Conservation (phyloP, 2,113 vertebrate genomes). For the Tapirus terrestris region DNA sequence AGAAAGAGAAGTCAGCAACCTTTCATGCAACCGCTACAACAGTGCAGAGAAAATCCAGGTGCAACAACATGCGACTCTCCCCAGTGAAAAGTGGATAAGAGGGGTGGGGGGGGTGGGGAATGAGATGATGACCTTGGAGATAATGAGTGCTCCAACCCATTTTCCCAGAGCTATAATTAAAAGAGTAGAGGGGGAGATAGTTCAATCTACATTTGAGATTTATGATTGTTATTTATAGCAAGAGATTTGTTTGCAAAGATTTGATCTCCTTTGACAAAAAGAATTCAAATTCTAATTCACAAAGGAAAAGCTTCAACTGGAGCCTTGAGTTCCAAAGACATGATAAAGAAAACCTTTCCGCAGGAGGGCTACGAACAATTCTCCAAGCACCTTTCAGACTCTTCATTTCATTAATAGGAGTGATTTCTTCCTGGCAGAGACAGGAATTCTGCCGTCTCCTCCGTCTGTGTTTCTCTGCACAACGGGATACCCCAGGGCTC, state of each 20-base stretch:
- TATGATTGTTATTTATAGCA: background rate
- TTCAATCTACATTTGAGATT: constrained; percentile 26
- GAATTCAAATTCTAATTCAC: constrained; percentile 22
- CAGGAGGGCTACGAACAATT: constrained; percentile 32
- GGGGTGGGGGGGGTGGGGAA: background rate
- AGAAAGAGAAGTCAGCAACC: background rate
- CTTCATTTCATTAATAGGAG: constrained; percentile 35
- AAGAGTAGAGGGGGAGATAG: background rate
- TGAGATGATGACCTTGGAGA: background rate
- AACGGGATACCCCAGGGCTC: background rate
- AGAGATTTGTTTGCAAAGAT: constrained; percentile 6
- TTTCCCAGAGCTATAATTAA: background rate
- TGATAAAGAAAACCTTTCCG: background rate
- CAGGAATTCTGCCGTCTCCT: constrained; percentile 43
- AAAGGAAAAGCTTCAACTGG: background rate
- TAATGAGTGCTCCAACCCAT: background rate
- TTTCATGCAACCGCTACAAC: background rate
- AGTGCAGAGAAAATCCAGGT: constrained; percentile 7
- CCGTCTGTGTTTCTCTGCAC: background rate
- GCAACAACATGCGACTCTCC: background rate
- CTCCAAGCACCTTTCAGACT: constrained; percentile 52
- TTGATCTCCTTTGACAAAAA: background rate
- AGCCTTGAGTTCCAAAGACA: constrained; percentile 7
- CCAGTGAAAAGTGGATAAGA: background rate
- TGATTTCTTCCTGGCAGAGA: constrained; percentile 40